Conservation (phyloP, 2,888 invertebrate genomes). For the Ellobium chinense region DNA sequence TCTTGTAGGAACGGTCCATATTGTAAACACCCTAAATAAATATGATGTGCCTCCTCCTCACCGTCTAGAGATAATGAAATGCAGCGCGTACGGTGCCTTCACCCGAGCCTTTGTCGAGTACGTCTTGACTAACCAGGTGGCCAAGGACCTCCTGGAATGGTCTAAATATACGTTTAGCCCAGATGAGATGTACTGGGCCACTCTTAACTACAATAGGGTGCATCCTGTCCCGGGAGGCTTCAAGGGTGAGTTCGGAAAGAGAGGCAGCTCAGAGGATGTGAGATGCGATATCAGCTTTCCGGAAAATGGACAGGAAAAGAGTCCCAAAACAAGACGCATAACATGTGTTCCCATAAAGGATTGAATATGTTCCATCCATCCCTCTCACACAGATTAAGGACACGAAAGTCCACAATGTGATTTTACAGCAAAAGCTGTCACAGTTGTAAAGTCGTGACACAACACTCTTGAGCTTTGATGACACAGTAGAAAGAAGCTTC, state of each 20-base stretch:
- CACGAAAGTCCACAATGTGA: too few species aligned
- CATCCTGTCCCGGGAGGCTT: conserved; percentile 71
- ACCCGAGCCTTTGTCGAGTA: conserved; percentile 69
- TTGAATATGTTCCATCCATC: not conserved
- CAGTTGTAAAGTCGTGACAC: too few species aligned
- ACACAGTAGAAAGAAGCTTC: too few species aligned
- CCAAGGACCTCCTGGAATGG: conserved; percentile 68
- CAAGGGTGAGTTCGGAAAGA: conserved; percentile 17
- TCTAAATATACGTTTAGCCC: conserved; percentile 71
- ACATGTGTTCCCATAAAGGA: not conserved
- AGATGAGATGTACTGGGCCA: conserved; percentile 75
- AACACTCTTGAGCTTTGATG: too few species aligned
- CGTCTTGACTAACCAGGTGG: conserved; percentile 57
- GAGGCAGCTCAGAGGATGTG: too few species aligned
- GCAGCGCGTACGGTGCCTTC: conserved; percentile 72
- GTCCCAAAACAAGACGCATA: not conserved
- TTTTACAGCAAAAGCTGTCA: too few species aligned
- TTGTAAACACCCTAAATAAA: too few species aligned
- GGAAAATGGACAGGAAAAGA: not conserved
- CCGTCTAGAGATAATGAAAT: conserved; percentile 61
- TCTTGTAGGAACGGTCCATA: too few species aligned
- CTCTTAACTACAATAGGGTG: conserved; percentile 66
- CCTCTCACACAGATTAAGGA: too few species aligned
- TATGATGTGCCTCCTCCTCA: conserved; percentile 36
- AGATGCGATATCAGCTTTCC: not conserved